Percentiles rank a stretch among this genome's conserved stretches.
Evolutionary conservation across 2,888 invertebrate genomes (phyloP).

Genomic region (Teleiodes luculella): DNA sequence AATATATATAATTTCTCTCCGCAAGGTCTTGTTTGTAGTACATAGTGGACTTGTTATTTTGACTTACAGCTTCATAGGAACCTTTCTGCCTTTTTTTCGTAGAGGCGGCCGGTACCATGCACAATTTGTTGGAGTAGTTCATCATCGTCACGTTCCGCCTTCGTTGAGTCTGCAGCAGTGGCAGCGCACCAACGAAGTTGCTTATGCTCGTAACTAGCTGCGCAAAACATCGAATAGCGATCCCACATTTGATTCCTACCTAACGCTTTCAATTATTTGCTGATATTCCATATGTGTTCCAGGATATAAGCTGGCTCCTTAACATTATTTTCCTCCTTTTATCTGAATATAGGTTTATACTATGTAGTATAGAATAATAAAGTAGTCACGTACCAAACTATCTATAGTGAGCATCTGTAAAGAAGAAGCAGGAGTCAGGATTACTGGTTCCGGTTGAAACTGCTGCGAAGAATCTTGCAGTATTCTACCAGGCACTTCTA

Average conservation of each 20-base stretch:
- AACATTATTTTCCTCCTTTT: too few relatives aligned
- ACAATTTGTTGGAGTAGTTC: too few relatives aligned
- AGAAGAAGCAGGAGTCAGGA: constrained; percentile 1
- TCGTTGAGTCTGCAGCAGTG: too few relatives aligned
- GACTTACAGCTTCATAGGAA: not conserved
- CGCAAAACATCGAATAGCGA: not conserved
- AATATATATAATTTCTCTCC: too few relatives aligned
- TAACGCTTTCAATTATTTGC: not conserved
- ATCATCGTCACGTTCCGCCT: too few relatives aligned
- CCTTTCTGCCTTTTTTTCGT: not conserved
- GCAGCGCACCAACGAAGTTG: not conserved
- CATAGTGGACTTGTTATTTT: too few relatives aligned
- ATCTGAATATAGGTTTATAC: too few relatives aligned
- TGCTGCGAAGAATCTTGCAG: not conserved
- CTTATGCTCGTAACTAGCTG: not conserved
- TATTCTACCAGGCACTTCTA: not conserved
- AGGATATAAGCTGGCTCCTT: too few relatives aligned
- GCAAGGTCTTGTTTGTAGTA: too few relatives aligned
- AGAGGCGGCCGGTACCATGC: too few relatives aligned
- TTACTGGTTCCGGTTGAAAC: not conserved
- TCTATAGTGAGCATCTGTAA: not conserved
- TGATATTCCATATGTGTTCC: not conserved
- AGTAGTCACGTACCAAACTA: not conserved
- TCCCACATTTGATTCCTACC: not conserved
- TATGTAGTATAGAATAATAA: too few relatives aligned